Evolutionary conservation across 1,140 invertebrate genomes (phyloP).

Genomic region (Pseudoatta argentina): DNA sequence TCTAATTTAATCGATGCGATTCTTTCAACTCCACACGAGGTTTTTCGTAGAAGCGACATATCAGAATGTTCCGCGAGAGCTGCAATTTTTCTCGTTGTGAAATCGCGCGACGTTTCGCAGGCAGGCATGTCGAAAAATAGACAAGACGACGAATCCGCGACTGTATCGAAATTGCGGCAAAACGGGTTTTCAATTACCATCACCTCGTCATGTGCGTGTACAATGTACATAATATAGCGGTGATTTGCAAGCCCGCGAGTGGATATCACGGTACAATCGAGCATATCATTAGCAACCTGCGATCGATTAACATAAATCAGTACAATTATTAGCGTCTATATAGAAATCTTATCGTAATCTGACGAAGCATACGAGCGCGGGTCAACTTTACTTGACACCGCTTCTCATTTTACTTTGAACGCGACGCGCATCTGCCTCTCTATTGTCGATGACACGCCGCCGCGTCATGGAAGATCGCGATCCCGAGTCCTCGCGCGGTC

Average conservation of each 20-base stretch:
- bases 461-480: too few relatives aligned
- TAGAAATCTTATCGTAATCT: conserved; percentile 67
- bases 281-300: conserved; percentile 69
- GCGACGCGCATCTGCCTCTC: too few relatives aligned
- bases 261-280: conserved; percentile 61
- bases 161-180: conserved; percentile 72
- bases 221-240: conserved; percentile 37
- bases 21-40: neutral
- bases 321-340: conserved; percentile 66
- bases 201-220: neutral
- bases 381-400: conserved; percentile 18
- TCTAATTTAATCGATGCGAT: neutral
- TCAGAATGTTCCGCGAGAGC: conserved; percentile 39
- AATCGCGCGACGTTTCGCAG: conserved; percentile 34
- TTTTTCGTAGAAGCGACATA: neutral
- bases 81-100: conserved; percentile 45
- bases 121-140: conserved; percentile 22
- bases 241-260: conserved; percentile 25
- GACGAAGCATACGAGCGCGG: conserved; percentile 26
- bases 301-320: conserved; percentile 78
- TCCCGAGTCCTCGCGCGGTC: neutral
- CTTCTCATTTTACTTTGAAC: conserved; percentile 8
- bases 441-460: too few relatives aligned
- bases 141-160: conserved; percentile 41
- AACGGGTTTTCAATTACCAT: conserved; percentile 76